Percentiles rank a stretch among this genome's conserved stretches.
Conservation (phyloP, 2,113 vertebrate species). For the Budorcas taxicolor region DNA sequence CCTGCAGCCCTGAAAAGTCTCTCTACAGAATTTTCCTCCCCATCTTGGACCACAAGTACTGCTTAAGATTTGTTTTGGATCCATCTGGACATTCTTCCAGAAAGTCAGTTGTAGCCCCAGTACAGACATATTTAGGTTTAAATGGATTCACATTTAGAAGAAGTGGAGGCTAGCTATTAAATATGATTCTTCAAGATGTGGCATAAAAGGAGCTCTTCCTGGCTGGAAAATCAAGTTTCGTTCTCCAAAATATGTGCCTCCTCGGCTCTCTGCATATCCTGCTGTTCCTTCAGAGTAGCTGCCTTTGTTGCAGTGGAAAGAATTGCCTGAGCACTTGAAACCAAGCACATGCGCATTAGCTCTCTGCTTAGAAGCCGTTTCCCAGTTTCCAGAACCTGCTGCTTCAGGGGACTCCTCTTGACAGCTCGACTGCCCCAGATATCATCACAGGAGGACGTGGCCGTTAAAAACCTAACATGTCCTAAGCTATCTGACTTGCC, state of each 20-base stretch:
- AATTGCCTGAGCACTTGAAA: background rate
- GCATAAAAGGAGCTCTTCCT: background rate
- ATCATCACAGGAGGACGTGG: background rate
- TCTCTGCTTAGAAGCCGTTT: background rate
- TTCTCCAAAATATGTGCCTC: background rate
- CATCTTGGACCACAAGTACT: background rate
- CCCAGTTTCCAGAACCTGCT: background rate
- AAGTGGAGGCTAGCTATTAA: background rate
- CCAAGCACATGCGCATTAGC: background rate
- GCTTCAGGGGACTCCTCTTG: background rate
- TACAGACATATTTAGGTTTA: background rate
- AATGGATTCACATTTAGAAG: background rate
- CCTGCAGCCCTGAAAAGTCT: background rate
- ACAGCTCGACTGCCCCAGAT: background rate
- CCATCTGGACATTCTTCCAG: background rate
- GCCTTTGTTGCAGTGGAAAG: background rate
- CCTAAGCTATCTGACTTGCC: background rate
- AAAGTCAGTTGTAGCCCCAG: background rate
- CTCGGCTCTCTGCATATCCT: background rate
- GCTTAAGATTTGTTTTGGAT: background rate
- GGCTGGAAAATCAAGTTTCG: background rate
- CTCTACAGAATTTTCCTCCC: background rate
- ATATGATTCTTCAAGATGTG: background rate
- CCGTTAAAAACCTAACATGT: background rate
- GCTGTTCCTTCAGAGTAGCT: background rate